Base-by-base conservation (phyloP, 2,888 invertebrate genomes). In the Apamea anceps region DNA sequence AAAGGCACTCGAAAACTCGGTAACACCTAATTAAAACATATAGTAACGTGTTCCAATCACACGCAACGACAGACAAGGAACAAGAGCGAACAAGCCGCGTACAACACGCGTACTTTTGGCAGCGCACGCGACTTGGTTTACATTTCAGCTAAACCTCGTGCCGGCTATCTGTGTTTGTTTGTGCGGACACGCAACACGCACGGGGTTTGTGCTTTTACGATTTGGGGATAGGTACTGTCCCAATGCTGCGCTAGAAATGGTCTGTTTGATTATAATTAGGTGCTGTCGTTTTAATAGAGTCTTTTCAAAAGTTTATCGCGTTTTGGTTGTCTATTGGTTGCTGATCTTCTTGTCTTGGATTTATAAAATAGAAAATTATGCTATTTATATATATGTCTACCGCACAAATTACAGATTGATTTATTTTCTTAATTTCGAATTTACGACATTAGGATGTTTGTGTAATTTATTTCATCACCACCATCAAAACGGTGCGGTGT, bases 151-250 rank as follows among this genome's bases (percentile, higher is more conserved):
- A 91, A 91, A 91, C 90, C 91, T 78, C 85, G 89, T 92, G 89
- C 84, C 68, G 84, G 76, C 79, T 92, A 92, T 92, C 92, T 90
- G 80, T 93, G 90, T 93, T 93, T 91, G 93, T 92, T 92, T 93
- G 88, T 88, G 86, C 91, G 91, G 90, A 89, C 93, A 94, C 93
- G 93, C 93, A 91, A 93, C 89, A 89, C 89, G 89, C 87, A 88
- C 84, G 25, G 37, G 25, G 54, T 28, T 71, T 57, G 62, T 48
- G 63, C 45, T 68, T 18, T 48, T 28, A 63, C 48, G 48, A 48
- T 75, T 84, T 66, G 68, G 84, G 84, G 54, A 72, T 71, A n/a
- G n/a, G n/a, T n/a, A 82, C 72, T 83, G 32, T 73, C 60, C 65
- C 21, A 60, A 32, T 68, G 18, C n/a, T 79, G 18, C 42, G 45